phyloP scores from a whole-genome alignment of 2,113 vertebrate genomes.

The Arenaria interpres region DNA sequence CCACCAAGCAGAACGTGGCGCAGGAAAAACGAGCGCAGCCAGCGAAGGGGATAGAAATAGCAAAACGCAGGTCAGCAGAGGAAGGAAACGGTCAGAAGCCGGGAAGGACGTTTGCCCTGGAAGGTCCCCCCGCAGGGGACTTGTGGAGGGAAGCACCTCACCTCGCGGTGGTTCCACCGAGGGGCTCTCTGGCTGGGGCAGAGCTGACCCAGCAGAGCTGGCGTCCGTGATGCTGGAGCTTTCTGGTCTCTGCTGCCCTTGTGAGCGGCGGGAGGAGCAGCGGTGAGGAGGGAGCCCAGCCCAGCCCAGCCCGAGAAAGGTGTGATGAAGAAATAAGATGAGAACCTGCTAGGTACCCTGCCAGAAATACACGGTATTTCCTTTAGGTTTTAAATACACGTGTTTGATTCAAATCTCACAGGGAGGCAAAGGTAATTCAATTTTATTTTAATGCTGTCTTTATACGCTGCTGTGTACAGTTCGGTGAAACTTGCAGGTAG shows the following conservation, averaged over 20 bases:
- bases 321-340: neutral
- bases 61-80: neutral
- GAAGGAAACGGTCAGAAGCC: rapidly evolving
- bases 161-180: neutral
- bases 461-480: neutral
- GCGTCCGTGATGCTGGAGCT: neutral
- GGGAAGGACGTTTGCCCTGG: neutral
- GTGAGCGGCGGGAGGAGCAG: too few relatives aligned
- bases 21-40: neutral
- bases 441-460: constrained; percentile 6
- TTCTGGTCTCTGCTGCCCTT: neutral
- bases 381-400: constrained; percentile 3
- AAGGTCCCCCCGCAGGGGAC: neutral
- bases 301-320: neutral
- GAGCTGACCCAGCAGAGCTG: constrained; percentile 19
- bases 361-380: neutral
- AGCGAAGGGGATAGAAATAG: neutral
- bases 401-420: constrained; percentile 32
- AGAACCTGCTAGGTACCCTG: neutral
- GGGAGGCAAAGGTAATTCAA: neutral
- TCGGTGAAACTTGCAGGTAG: neutral
- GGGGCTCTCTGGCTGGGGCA: neutral
- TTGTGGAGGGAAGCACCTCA: neutral
- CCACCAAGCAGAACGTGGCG: rapidly evolving
- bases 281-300: neutral